phyloP scores from a whole-genome alignment of 2,113 vertebrate genomes.

The Cynopterus brachyotis region DNA sequence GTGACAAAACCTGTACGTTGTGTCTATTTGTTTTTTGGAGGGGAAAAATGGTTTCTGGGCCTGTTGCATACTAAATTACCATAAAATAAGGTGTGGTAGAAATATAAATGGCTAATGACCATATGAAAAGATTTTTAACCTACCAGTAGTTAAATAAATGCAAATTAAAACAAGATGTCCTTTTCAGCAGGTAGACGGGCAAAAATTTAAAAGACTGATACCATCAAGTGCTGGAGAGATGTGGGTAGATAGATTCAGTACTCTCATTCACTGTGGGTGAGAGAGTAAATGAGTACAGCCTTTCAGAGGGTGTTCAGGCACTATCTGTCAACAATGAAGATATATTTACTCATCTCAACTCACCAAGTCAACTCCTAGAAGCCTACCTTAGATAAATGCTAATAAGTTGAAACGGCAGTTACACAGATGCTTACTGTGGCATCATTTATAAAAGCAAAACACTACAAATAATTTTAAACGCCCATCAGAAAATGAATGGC shows the following conservation, averaged over 20 bases:
- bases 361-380: background rate
- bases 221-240: background rate
- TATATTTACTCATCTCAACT: background rate
- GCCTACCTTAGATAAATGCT: background rate
- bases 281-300: background rate
- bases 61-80: background rate
- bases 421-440: background rate
- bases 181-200: background rate
- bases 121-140: background rate
- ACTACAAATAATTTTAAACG: background rate
- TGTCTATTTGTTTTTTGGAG: background rate
- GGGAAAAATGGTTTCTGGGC: background rate
- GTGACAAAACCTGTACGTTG: background rate
- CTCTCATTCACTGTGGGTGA: background rate
- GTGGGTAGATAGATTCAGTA: background rate
- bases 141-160: slow-evolving; percentile 4
- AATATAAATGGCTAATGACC: background rate
- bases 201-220: background rate
- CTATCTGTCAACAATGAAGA: background rate
- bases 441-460: background rate
- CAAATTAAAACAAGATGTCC: slow-evolving; percentile 18
- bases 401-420: background rate
- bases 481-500: background rate
- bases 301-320: background rate
- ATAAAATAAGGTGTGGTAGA: background rate